A percentile compares a stretch with the other conserved stretches of the same genome.
These are phyloP conservation scores for Spinus olivaceus DNA, from an alignment of 2,797 vertebrate species.

Conservation along the genomic window DNA sequence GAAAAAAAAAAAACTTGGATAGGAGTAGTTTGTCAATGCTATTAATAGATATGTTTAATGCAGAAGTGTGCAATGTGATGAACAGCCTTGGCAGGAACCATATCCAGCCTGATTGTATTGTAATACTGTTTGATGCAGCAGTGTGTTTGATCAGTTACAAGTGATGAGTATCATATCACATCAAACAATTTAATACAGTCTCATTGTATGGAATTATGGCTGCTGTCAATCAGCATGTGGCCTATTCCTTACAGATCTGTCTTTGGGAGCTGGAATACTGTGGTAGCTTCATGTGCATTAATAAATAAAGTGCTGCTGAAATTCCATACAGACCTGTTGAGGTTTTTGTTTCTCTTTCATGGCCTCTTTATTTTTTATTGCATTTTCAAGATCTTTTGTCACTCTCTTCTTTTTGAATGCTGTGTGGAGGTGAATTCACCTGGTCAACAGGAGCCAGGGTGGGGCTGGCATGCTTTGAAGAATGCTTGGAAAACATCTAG, in stretches of 20 bases:
- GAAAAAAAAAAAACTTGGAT: slow-evolving; percentile 30
- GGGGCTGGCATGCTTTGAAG: not conserved
- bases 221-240: slow-evolving; percentile 78
- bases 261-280: slow-evolving; percentile 62
- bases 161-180: slow-evolving; percentile 77
- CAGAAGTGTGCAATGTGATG: slow-evolving; percentile 25
- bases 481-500: not conserved
- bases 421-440: not conserved
- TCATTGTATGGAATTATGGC: slow-evolving; percentile 83
- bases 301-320: slow-evolving; percentile 73
- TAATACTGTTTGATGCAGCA: slow-evolving; percentile 74
- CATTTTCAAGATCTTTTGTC: not conserved
- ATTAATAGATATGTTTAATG: slow-evolving; percentile 65
- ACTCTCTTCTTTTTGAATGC: not conserved
- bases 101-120: slow-evolving; percentile 63
- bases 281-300: slow-evolving; percentile 67
- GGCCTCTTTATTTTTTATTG: slow-evolving; percentile 8
- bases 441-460: not conserved
- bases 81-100: slow-evolving; percentile 67
- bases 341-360: slow-evolving; percentile 63
- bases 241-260: slow-evolving; percentile 73
- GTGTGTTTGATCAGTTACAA: slow-evolving; percentile 79
- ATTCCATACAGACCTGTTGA: slow-evolving; percentile 71
- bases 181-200: slow-evolving; percentile 79
- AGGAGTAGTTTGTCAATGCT: slow-evolving; percentile 52